phyloP scores from a whole-genome alignment of 2,797 vertebrate genomes.

The Novumbra hubbsi region DNA sequence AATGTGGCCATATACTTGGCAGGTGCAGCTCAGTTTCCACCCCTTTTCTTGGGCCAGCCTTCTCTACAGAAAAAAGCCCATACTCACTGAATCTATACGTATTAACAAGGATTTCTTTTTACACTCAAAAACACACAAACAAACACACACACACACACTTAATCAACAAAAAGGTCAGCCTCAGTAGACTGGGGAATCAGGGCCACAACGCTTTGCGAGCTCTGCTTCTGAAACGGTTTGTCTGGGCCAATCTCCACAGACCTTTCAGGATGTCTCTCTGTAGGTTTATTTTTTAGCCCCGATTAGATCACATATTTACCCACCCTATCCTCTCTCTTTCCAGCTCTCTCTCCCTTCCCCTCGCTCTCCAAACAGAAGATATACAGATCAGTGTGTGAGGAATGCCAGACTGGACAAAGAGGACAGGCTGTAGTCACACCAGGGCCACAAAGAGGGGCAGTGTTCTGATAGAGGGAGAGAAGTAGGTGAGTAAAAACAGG shows the following conservation, averaged over 20 bases:
- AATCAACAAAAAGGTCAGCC: not conserved
- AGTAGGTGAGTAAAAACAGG: slow-evolving; percentile 1
- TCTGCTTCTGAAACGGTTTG: not conserved
- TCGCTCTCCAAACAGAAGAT: slow-evolving; percentile 42
- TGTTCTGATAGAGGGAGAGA: slow-evolving; percentile 49
- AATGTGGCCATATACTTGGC: too few species aligned
- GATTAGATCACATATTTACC: not conserved
- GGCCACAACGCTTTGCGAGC: too few species aligned
- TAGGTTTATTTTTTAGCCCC: too few species aligned
- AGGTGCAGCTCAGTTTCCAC: too few species aligned
- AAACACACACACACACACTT: slow-evolving; percentile 14
- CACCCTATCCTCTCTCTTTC: not conserved
- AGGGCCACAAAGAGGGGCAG: slow-evolving; percentile 66
- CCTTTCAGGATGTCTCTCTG: not conserved
- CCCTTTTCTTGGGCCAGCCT: too few species aligned
- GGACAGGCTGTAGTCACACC: slow-evolving; percentile 50
- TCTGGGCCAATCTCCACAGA: not conserved
- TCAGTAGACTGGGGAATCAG: not conserved
- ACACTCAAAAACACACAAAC: slow-evolving; percentile 1
- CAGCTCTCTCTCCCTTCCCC: not conserved
- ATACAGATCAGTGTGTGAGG: slow-evolving; percentile 64
- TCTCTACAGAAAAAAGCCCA: too few species aligned
- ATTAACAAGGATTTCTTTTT: too few species aligned
- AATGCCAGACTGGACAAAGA: slow-evolving; percentile 71
- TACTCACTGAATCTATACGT: too few species aligned